Conservation (phyloP, 2,797 vertebrate species). For the Danio aesculapii region DNA sequence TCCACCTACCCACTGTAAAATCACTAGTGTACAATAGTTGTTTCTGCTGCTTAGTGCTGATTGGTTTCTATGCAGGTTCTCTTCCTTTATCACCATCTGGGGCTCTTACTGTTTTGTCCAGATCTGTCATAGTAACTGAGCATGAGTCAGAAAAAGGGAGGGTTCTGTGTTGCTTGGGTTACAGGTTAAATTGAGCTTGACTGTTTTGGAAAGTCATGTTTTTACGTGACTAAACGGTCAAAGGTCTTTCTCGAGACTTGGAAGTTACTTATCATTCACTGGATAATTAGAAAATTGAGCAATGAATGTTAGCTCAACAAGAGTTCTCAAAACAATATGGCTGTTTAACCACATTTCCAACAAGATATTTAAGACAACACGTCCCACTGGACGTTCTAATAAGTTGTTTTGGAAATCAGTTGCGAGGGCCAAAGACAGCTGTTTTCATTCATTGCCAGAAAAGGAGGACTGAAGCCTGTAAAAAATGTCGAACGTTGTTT, state of each 20-base stretch:
- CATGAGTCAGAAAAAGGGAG: slow-evolving; percentile 9
- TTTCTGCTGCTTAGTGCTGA: neutral
- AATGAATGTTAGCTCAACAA: neutral
- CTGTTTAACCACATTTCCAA: slow-evolving; percentile 8
- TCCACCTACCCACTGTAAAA: slow-evolving; percentile 14
- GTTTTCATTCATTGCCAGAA: neutral
- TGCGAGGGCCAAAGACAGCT: neutral
- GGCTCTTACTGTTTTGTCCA: neutral
- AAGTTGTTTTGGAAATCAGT: neutral
- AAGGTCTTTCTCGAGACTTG: neutral
- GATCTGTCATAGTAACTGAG: slow-evolving; percentile 23
- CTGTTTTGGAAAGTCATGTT: slow-evolving; percentile 49
- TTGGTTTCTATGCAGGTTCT: slow-evolving; percentile 1
- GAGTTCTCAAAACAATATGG: neutral
- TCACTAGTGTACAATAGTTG: neutral
- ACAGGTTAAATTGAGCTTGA: slow-evolving; percentile 50
- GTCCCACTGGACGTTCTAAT: neutral
- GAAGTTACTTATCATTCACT: slow-evolving; percentile 19
- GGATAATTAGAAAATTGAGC: slow-evolving; percentile 12
- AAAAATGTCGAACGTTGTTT: neutral
- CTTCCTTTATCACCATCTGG: neutral
- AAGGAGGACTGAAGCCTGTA: neutral
- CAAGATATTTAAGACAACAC: neutral
- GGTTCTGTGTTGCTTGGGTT: neutral
- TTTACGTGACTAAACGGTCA: slow-evolving; percentile 18